Evolutionary conservation across 2,113 vertebrate genomes (phyloP), one percentile per base, ranked within the genome.

Genomic region (Larimichthys crocea): DNA sequence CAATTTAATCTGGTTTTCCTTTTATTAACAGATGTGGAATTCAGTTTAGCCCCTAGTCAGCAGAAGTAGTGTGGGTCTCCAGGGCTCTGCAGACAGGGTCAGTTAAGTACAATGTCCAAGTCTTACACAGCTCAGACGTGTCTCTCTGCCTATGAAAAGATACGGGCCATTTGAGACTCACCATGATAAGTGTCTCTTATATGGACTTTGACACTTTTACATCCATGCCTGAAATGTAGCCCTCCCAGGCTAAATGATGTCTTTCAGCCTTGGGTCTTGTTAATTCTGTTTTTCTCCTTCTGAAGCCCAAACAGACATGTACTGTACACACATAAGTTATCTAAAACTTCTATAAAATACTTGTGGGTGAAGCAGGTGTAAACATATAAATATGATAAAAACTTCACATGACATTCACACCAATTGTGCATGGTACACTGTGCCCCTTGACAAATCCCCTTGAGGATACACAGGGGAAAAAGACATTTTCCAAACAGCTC

Each of bases 191-290:
- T 90, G 70, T 83, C 74, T 90, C 84, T 88, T 88, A 82, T 91
- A 90, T 87, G 79, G 74, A 66, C 64, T 88, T 80, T 93, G 93
- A 93, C 93, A 81, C 88, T 93, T 94, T 94, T 93, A 94, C 83
- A 92, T 86, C 80, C 85, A 74, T 56, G 70, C 62, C 22, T 91
- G 88, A 93, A 93, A 92, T 89, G 83, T 67, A 83, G 86, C 76
- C 72, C 74, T 61, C 82, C 75, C 67, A 56, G 65, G 75, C 70
- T 94, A 90, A 94, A 94, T 89, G 57, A 84, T 86, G 88, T 86
- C 92, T 93, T 94, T 94, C 87, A 95, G 85, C 67, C 82, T 65
- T 46, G 64, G 56, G 20, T 84, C 85, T 68, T 40, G 57, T 65
- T 86, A 79, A 87, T 82, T 86, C 80, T 52, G 74, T 90, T 92